These are phyloP conservation scores for Leuciscus waleckii DNA, from an alignment of 2,797 vertebrate genomes.

Conservation along the genomic window DNA sequence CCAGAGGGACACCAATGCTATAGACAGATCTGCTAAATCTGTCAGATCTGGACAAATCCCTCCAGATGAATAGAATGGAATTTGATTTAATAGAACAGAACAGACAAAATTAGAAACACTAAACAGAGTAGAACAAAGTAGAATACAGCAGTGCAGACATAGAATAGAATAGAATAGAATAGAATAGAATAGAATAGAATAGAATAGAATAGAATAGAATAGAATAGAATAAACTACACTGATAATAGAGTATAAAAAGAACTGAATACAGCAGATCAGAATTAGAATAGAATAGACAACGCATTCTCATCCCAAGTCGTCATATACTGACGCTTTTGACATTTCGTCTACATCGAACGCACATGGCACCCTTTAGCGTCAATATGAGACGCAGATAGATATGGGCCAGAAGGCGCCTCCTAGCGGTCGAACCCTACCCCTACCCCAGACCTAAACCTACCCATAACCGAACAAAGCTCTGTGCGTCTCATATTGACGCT, in stretches of 20 bases:
- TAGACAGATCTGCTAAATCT: background rate
- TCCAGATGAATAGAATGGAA: constrained; percentile 8
- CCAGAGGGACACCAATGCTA: background rate
- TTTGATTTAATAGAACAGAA: background rate
- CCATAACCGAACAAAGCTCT: too few relatives aligned
- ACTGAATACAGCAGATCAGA: background rate
- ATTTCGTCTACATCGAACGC: too few relatives aligned
- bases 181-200: background rate
- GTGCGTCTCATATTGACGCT: too few relatives aligned
- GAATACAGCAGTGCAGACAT: background rate
- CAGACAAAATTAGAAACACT: background rate
- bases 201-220: background rate
- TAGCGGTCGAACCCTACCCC: too few relatives aligned
- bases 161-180: background rate
- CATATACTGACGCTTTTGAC: too few relatives aligned
- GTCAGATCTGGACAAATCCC: background rate
- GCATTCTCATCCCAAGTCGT: too few relatives aligned
- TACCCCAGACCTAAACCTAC: too few relatives aligned
- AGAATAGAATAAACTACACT: background rate
- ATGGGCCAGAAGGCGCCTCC: too few relatives aligned
- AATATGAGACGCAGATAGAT: too few relatives aligned
- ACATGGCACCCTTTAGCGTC: too few relatives aligned
- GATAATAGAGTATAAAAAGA: background rate
- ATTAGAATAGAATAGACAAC: background rate
- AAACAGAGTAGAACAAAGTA: background rate